phyloP scores from a whole-genome alignment of 2,113 vertebrate species.

The Peromyscus californicus region DNA sequence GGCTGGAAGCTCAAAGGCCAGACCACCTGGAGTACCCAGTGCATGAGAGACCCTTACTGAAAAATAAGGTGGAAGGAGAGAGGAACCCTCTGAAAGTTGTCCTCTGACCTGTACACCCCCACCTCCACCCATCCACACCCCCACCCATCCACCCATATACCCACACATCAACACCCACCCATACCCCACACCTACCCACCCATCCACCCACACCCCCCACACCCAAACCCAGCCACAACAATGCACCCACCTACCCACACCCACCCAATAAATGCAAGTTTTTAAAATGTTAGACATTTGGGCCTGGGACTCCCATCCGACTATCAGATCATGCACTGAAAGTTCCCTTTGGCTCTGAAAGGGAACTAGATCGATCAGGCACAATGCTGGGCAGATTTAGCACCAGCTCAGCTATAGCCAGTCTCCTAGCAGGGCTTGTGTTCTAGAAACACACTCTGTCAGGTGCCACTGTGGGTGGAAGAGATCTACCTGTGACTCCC shows the following conservation, averaged over 20 bases:
- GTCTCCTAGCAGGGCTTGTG: not conserved
- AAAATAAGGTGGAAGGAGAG: not conserved
- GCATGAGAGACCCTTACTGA: no score
- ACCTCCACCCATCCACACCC: not conserved
- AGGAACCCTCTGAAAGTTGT: not conserved
- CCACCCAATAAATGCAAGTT: not conserved
- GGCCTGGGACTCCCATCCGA: no score
- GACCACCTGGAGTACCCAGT: not conserved
- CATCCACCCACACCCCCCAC: not conserved
- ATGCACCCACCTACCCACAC: no score
- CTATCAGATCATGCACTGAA: not conserved
- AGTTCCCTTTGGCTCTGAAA: not conserved
- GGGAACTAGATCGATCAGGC: rapidly evolving
- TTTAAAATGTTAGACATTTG: not conserved
- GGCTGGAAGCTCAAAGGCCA: no score
- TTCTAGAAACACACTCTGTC: not conserved
- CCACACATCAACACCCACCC: not conserved
- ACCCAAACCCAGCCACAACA: no score
- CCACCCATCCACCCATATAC: not conserved
- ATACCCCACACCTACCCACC: no score
- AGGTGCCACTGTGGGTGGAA: not conserved
- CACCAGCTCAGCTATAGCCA: not conserved
- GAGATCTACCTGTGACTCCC: not conserved
- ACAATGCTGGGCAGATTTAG: rapidly evolving
- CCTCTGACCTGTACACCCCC: not conserved